Percentiles rank a stretch among this genome's conserved stretches.
Evolutionary conservation across 2,888 invertebrate species (phyloP).

Genomic region (Pollenia griseotomentosa): DNA sequence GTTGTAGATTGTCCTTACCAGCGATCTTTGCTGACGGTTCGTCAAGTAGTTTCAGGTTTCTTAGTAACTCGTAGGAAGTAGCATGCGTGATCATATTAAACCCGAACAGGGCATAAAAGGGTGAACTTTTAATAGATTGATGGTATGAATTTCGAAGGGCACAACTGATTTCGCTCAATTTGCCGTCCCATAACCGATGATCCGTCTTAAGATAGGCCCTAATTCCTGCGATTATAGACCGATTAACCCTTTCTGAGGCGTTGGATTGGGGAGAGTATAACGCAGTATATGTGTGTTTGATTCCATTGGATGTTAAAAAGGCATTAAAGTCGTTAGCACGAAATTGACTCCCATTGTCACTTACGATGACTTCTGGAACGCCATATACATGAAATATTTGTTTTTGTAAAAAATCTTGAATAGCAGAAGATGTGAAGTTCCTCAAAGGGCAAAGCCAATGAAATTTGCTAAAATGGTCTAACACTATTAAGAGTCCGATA

Average conservation of each 20-base stretch:
- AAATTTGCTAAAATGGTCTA: slow-evolving; percentile 24
- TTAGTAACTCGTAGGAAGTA: neutral
- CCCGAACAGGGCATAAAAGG: neutral
- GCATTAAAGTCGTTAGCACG: slow-evolving; percentile 64
- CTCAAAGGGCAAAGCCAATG: slow-evolving; percentile 26
- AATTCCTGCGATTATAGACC: slow-evolving; percentile 1
- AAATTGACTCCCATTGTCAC: slow-evolving; percentile 77
- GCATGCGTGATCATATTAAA: neutral
- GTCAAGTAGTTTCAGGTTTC: neutral
- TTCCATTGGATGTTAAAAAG: slow-evolving; percentile 28
- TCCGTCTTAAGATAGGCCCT: slow-evolving; percentile 2
- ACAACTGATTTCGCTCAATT: neutral
- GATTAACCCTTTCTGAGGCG: neutral
- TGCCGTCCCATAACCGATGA: slow-evolving; percentile 49
- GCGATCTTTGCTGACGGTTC: neutral
- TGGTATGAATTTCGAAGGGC: neutral
- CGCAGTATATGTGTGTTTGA: neutral
- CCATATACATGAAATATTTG: slow-evolving; percentile 74
- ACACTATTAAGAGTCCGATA: neutral
- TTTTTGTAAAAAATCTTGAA: slow-evolving; percentile 2
- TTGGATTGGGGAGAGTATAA: neutral
- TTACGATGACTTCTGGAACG: slow-evolving; percentile 61
- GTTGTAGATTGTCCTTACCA: neutral
- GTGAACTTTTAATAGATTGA: neutral
- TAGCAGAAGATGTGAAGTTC: slow-evolving; percentile 10